Percentiles rank a stretch among this genome's conserved stretches.
Evolutionary conservation across 35 echinoderm and acorn worm species (phyloP).

Genomic region (Nesometra sesokonis): DNA sequence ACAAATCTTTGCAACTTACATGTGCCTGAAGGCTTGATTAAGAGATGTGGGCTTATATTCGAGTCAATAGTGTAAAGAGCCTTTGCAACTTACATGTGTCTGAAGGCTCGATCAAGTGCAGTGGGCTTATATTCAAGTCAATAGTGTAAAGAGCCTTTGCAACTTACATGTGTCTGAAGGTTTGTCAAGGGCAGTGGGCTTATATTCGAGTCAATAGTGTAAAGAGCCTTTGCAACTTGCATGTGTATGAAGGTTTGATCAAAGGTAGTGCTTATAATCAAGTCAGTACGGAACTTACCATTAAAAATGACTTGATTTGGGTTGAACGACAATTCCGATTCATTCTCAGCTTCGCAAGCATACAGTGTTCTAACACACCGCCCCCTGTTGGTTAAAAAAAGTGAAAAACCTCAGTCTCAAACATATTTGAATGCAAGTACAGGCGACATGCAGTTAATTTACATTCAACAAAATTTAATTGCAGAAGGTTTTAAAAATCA

Average conservation of each 20-base stretch:
- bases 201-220: too few relatives aligned
- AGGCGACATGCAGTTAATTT: neutral
- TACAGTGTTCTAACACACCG: constrained; percentile 96
- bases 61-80: too few relatives aligned
- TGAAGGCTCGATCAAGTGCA: too few relatives aligned
- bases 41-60: too few relatives aligned
- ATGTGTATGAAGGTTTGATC: neutral
- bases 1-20: too few relatives aligned
- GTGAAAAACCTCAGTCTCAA: neutral
- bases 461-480: neutral
- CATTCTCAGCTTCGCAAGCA: constrained; percentile 98
- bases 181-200: too few relatives aligned
- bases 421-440: neutral
- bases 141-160: too few relatives aligned
- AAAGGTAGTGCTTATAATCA: neutral
- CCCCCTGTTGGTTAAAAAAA: constrained; percentile 42
- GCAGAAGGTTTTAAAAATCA: neutral
- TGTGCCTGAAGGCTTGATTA: too few relatives aligned
- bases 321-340: constrained; percentile 91
- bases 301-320: constrained; percentile 98
- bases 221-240: neutral
- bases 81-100: too few relatives aligned
- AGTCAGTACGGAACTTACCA: constrained; percentile 44
- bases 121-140: too few relatives aligned
- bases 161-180: too few relatives aligned